Percentiles rank a stretch among this genome's conserved stretches.
Conservation (phyloP, 2,797 vertebrate species). For the Silurus aristotelis region DNA sequence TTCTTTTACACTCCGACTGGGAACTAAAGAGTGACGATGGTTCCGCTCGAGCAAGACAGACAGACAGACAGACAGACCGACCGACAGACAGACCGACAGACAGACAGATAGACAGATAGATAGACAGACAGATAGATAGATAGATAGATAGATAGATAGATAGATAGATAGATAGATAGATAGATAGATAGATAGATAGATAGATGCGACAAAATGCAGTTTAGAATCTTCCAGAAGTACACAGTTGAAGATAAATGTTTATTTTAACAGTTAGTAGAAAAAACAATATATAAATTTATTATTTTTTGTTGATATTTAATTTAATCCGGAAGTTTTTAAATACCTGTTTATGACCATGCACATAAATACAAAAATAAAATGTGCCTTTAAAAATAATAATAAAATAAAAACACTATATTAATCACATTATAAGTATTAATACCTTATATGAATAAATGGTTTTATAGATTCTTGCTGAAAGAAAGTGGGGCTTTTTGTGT, state of each 20-base stretch:
- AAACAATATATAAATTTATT: not conserved
- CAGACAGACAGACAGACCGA: no score
- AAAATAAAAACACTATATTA: not conserved
- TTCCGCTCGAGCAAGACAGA: not conserved
- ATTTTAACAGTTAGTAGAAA: not conserved
- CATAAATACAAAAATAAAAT: not conserved
- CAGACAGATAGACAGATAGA: no score
- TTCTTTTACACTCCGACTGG: constrained; percentile 24
- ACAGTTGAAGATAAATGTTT: not conserved
- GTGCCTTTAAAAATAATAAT: not conserved
- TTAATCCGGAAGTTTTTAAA: no score
- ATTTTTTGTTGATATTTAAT: not conserved
- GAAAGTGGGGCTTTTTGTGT: not conserved
- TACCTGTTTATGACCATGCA: not conserved
- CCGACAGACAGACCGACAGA: no score
- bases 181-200: no score
- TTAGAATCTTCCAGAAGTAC: no score
- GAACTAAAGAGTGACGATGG: not conserved
- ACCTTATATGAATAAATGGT: not conserved
- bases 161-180: no score
- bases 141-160: no score
- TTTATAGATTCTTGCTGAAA: not conserved
- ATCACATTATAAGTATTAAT: not conserved
- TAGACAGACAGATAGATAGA: no score
- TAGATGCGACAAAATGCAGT: no score